Conservation (phyloP, 1,140 invertebrate species). For the Hyposmocoma kahamanoa region DNA sequence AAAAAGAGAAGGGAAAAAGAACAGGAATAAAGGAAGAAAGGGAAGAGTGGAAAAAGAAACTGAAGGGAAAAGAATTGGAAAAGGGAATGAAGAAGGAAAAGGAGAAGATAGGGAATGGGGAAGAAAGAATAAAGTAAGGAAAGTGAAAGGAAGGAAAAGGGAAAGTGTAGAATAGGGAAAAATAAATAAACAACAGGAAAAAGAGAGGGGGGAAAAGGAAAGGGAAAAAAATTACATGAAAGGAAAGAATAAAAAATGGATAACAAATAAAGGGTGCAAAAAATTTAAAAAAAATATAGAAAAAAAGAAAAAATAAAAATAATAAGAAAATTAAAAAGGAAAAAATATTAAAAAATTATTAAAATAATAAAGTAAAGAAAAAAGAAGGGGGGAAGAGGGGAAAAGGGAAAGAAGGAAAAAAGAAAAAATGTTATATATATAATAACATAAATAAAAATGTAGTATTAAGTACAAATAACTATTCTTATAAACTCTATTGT, state of each 20-base stretch:
- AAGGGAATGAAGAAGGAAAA: neutral
- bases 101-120: conserved; percentile 36
- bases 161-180: too few relatives aligned
- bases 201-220: conserved; percentile 6
- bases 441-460: too few relatives aligned
- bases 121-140: too few relatives aligned
- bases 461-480: too few relatives aligned
- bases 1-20: neutral
- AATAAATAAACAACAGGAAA: neutral
- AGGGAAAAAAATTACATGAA: neutral
- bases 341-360: too few relatives aligned
- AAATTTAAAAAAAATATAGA: neutral
- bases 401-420: too few relatives aligned
- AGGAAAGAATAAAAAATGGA: neutral
- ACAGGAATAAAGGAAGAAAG: neutral
- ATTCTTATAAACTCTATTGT: too few relatives aligned
- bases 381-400: neutral
- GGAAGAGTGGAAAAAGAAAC: conserved; percentile 36
- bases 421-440: too few relatives aligned
- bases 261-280: neutral
- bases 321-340: neutral
- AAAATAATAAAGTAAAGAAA: neutral
- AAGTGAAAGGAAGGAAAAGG: too few relatives aligned
- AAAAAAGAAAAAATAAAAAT: neutral
- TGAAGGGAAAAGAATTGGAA: neutral